Evolutionary conservation across 2,113 vertebrate species (phyloP).

Genomic region (Ceyx margarethae): DNA sequence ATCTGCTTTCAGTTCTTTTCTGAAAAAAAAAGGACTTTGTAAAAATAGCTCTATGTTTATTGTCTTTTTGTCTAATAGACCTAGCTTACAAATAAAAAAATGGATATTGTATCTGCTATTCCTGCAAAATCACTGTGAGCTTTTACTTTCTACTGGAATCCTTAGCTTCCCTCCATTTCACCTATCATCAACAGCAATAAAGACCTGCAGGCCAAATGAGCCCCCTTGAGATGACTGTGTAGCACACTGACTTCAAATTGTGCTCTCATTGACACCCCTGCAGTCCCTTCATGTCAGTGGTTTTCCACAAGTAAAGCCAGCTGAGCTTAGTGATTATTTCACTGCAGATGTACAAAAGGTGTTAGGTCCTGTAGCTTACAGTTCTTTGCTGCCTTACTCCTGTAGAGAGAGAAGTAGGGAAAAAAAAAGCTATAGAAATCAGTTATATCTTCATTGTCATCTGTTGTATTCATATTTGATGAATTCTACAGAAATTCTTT

Average conservation of each 20-base stretch:
- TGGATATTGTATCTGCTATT: neutral
- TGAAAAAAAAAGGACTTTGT: neutral
- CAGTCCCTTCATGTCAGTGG: neutral
- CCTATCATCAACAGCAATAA: neutral
- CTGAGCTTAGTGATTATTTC: neutral
- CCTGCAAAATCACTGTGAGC: neutral
- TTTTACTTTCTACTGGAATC: neutral
- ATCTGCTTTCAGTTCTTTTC: neutral
- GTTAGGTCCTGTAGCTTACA: neutral
- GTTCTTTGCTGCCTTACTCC: neutral
- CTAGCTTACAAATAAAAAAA: neutral
- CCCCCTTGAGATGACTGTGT: neutral
- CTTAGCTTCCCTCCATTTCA: neutral
- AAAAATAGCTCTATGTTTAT: neutral
- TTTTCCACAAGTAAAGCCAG: neutral
- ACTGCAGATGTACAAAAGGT: neutral
- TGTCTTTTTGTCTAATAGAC: neutral
- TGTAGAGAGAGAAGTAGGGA: neutral
- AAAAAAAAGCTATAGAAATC: neutral
- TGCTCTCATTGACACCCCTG: neutral
- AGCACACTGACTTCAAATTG: neutral
- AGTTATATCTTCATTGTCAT: neutral
- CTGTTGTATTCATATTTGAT: neutral
- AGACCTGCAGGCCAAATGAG: slow-evolving; percentile 17
- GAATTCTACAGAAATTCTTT: neutral